Conservation (phyloP, 2,888 invertebrate genomes). For the Pegoplata infirma region DNA sequence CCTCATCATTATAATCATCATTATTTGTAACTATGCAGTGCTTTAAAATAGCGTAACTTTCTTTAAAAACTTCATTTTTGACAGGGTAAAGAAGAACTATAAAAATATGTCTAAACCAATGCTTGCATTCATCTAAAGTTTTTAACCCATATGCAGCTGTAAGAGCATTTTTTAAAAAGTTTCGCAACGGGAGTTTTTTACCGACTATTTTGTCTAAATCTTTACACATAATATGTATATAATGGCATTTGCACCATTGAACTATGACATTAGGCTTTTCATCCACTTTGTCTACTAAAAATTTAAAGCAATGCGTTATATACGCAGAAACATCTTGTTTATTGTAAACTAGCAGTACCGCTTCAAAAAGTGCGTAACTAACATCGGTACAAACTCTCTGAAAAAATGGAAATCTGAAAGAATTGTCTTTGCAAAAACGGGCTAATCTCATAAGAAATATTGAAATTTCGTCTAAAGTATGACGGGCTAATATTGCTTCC, state of each 20-base stretch:
- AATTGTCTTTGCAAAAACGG: conserved; percentile 2
- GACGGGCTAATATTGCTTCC: conserved; percentile 6
- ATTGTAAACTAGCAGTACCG: no score
- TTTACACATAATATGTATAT: conserved; percentile 14
- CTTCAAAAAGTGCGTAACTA: background rate
- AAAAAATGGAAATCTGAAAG: conserved; percentile 17
- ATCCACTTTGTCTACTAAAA: background rate
- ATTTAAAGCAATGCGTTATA: no score
- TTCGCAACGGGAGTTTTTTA: background rate
- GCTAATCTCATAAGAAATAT: conserved; percentile 2
- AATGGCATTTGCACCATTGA: conserved; percentile 30
- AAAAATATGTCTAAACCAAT: conserved; percentile 20
- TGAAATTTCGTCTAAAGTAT: conserved; percentile 4
- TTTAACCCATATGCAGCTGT: background rate
- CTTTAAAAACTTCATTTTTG: background rate
- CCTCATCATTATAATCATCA: background rate
- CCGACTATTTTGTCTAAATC: conserved; percentile 15
- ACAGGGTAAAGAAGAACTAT: background rate
- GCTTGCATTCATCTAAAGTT: background rate
- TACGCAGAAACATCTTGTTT: no score
- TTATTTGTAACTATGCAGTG: background rate
- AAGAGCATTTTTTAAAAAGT: background rate
- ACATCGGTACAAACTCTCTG: conserved; percentile 30
- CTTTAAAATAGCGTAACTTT: background rate
- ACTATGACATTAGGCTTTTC: conserved; percentile 8